Conservation (phyloP, 92 coral and sea anemone genomes). For the Micromussa lordhowensis region DNA sequence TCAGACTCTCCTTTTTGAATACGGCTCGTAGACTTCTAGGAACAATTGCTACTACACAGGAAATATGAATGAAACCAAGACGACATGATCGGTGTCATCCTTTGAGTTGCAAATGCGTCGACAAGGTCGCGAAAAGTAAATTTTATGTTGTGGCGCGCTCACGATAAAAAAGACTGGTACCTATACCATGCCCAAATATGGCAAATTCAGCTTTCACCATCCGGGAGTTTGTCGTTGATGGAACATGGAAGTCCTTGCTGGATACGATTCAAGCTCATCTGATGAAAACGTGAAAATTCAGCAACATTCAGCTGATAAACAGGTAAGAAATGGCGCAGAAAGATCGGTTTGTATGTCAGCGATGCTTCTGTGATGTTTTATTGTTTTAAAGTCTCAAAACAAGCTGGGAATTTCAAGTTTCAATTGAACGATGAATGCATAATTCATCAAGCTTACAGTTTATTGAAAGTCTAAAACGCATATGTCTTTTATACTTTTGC, state of each 20-base stretch:
- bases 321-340: conserved; percentile 36
- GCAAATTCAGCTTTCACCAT: conserved; percentile 29
- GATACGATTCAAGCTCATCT: conserved; percentile 88
- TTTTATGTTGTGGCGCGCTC: conserved; percentile 60
- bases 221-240: conserved; percentile 63
- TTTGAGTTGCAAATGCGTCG: neutral
- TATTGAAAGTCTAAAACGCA: neutral
- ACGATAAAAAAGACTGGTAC: conserved; percentile 15
- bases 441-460: conserved; percentile 5
- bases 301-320: conserved; percentile 29
- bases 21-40: neutral
- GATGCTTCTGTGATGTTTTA: neutral
- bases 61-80: neutral
- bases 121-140: neutral
- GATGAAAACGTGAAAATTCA: conserved; percentile 69
- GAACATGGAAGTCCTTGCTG: conserved; percentile 92
- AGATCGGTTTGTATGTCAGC: neutral
- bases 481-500: neutral
- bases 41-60: neutral
- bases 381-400: neutral
- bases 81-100: neutral
- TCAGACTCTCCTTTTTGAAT: neutral
- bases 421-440: conserved; percentile 12
- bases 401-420: neutral
- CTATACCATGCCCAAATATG: conserved; percentile 13